Conservation (phyloP, 1,140 invertebrate genomes). For the Cardiocondyla obscurior region DNA sequence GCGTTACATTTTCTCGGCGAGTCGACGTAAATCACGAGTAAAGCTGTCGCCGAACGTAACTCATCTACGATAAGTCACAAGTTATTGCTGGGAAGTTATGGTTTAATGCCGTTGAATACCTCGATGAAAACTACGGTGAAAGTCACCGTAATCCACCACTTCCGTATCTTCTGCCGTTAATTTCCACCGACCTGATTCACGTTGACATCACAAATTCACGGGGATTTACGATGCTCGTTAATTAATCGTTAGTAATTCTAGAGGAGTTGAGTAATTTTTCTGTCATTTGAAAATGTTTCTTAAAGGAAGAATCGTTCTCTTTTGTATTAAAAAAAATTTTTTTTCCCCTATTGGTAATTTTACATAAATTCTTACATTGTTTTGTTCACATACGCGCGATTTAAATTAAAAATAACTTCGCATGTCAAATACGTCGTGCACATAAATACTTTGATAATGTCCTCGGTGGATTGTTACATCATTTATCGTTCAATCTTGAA, state of each 20-base stretch:
- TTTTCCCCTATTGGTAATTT: not conserved
- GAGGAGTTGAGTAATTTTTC: not conserved
- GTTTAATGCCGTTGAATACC: not conserved
- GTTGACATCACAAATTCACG: slow-evolving; percentile 14
- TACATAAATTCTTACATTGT: not conserved
- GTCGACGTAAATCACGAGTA: not conserved
- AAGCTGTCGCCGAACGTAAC: not conserved
- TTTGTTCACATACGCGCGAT: not conserved
- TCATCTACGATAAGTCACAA: slow-evolving; percentile 1
- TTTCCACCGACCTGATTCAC: not conserved
- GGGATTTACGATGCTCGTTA: slow-evolving; percentile 14
- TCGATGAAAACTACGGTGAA: not conserved
- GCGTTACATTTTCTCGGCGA: slow-evolving; percentile 3
- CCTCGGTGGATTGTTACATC: slow-evolving; percentile 4
- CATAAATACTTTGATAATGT: not conserved
- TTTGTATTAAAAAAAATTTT: too few species aligned
- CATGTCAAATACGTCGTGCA: not conserved
- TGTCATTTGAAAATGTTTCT: not conserved
- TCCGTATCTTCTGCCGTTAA: slow-evolving; percentile 7
- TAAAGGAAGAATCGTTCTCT: not conserved
- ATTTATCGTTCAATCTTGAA: slow-evolving; percentile 22
- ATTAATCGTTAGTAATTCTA: not conserved
- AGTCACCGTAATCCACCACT: not conserved
- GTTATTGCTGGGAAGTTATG: slow-evolving; percentile 20
- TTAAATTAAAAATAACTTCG: not conserved